Evolutionary conservation across 2,113 vertebrate genomes (phyloP), one percentile per base, ranked within the genome.

Genomic region (Cinclus cinclus): DNA sequence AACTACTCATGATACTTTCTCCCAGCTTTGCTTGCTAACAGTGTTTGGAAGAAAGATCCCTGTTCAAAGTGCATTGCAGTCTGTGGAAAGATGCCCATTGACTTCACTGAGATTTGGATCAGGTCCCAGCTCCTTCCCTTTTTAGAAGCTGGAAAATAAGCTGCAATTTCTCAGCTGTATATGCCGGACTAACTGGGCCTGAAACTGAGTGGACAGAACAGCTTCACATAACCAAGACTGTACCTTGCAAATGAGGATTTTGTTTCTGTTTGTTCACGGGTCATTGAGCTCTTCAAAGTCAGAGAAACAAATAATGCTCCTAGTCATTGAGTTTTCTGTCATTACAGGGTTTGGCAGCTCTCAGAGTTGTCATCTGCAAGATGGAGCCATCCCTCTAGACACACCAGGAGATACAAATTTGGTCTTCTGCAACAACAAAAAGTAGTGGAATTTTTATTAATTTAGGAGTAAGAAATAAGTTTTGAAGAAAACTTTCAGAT

Each of bases 51-150:
- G 77, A 89, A 94, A 88, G 50, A 62, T 52, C 20, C 55, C 5
- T 5, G 49, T 77, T 79, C 47, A 42, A 91, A 91, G 49, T 67
- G 87, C 63, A 12, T 14, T 74, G 83, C 73, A 96, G 52, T 63
- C 71, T 59, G 22, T 96, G 96, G 87, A 96, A 89, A 94, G 71
- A 85, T 91, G 89, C 83, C 81, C 59, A 39, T n/a, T 92, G 93
- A 91, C 84, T 96, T 87, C 77, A 55, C 16, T 46, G 77, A 64
- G 49, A 60, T 89, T 76, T 95, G 94, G 75, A 58, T 82, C 58
- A 39, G 10, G 23, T 94, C 53, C 89, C 65, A 49, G 18, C 18
- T 23, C 31, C 74, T 79, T 70, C 75, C 41, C 44, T 81, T 30
- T 92, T 93, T 95, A 64, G 81, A 77, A 73, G 23, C 0, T 83